Base-by-base conservation (phyloP, 2,797 vertebrate species). In the Urocyon cinereoargenteus region DNA sequence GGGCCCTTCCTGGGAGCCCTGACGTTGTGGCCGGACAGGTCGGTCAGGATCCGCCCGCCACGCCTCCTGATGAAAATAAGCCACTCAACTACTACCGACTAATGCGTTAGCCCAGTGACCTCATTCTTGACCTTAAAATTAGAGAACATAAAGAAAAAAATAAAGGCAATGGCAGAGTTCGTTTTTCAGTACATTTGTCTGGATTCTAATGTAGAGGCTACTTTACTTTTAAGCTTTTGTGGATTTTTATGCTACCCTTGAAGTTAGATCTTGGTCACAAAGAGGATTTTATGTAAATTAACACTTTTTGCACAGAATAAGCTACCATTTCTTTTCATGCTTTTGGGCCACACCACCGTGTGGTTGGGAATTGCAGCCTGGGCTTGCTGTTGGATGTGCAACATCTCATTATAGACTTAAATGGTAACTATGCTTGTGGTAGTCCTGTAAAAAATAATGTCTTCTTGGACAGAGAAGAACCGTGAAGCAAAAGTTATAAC, bases 381-480 rank as follows among this genome's bases (percentile, higher is more conserved):
- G 34, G 62, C 6, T 82, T 53, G 82, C n/a, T 68, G 64, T 89
- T 91, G 91, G 49, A 89, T 86, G 55, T 96, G 84, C 94, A 87
- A 77, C 83, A 59, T 75, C 78, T 96, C 55, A 82, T 94, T 88
- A 86, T 6, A 92, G 36, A 84, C 93, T 86, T 94, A 96, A 96
- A 92, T 97, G 86, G 90, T 59, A 94, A 14, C 53, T n/a, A 34
- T 95, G 53, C 22, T 92, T 94, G 26, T 49, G 15, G 31, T 75
- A 77, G 40, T 55, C 14, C 22, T 72, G 24, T 19, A 77, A 64
- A 70, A 53, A 94, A 61, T 89, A 26, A 73, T 31, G 73, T 92
- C 22, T 86, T 85, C 49, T 90, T 87, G 88, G 57, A 86, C 8
- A 31, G 64, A 86, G 14, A 94, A 92, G 62, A 10, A 83, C 70